A percentile compares a stretch with the other conserved stretches of the same genome.
phyloP scores from a whole-genome alignment of 2,113 vertebrate species.

The Dipodomys merriami region DNA sequence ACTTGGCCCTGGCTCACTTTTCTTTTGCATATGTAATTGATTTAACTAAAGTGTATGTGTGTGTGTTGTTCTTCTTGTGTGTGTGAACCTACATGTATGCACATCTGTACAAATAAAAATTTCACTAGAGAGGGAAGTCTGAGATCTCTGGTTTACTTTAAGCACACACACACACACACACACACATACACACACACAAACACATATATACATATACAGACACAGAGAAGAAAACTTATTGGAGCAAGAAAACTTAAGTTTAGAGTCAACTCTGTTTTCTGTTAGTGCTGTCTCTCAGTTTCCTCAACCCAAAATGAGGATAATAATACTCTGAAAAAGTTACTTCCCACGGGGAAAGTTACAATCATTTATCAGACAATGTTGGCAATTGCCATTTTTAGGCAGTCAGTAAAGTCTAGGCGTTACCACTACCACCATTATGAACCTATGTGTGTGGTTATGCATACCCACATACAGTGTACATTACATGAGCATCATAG shows the following conservation, averaged over 20 bases:
- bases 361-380: neutral
- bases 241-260: slow-evolving; percentile 24
- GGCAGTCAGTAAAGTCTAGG: neutral
- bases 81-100: neutral
- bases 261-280: slow-evolving; percentile 14
- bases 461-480: too few relatives aligned
- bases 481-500: neutral
- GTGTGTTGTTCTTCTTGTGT: neutral
- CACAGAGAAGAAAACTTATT: neutral
- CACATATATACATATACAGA: neutral
- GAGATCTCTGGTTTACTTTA: slow-evolving; percentile 54
- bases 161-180: neutral
- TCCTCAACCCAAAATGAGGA: neutral
- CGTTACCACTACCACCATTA: neutral
- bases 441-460: neutral
- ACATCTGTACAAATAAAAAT: slow-evolving; percentile 73
- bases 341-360: neutral
- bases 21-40: slow-evolving; percentile 86
- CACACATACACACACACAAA: neutral
- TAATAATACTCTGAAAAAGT: slow-evolving; percentile 22
- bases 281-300: neutral
- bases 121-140: slow-evolving; percentile 50
- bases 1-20: slow-evolving; percentile 85
- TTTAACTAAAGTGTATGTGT: slow-evolving; percentile 79
- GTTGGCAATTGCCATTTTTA: neutral